These are phyloP conservation scores for Lindbergichthys nudifrons DNA, from an alignment of 2,797 vertebrate genomes.

Conservation along the genomic window DNA sequence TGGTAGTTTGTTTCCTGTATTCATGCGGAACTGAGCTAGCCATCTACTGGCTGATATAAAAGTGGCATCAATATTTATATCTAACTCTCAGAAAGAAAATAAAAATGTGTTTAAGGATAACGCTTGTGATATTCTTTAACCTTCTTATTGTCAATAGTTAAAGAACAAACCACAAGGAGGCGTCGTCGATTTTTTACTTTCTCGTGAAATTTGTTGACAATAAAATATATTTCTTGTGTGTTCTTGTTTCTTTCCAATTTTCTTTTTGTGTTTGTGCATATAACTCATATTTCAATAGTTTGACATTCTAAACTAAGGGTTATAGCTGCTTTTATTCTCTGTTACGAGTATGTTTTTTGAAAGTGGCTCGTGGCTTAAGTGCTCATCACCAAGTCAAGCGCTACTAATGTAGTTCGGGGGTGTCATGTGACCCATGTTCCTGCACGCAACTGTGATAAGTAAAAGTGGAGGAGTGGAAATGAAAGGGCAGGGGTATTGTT, in stretches of 20 bases:
- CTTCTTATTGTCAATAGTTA: no score
- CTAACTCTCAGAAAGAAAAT: background rate
- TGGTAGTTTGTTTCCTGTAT: background rate
- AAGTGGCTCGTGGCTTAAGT: constrained; percentile 35
- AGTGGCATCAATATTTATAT: background rate
- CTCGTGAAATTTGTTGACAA: background rate
- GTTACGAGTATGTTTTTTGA: constrained; percentile 19
- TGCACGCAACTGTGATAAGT: constrained; percentile 50
- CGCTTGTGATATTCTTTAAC: background rate
- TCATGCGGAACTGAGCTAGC: background rate
- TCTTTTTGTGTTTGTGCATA: background rate
- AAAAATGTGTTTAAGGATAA: background rate
- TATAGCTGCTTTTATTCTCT: background rate
- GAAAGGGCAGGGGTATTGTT: constrained; percentile 29
- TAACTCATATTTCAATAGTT: background rate
- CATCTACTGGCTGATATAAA: background rate
- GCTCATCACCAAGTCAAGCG: constrained; percentile 23
- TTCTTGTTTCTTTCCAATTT: no score
- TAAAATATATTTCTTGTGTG: background rate
- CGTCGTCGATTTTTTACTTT: background rate
- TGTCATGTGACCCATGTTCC: constrained; percentile 20
- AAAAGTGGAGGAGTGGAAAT: constrained; percentile 52
- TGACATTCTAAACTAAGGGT: constrained; percentile 9
- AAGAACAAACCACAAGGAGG: background rate
- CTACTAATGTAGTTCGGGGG: constrained; percentile 41